Percentiles rank a stretch among this genome's conserved stretches.
Evolutionary conservation across 23 tunicate genomes (phyloP).

Genomic region (Halocynthia roretzi): DNA sequence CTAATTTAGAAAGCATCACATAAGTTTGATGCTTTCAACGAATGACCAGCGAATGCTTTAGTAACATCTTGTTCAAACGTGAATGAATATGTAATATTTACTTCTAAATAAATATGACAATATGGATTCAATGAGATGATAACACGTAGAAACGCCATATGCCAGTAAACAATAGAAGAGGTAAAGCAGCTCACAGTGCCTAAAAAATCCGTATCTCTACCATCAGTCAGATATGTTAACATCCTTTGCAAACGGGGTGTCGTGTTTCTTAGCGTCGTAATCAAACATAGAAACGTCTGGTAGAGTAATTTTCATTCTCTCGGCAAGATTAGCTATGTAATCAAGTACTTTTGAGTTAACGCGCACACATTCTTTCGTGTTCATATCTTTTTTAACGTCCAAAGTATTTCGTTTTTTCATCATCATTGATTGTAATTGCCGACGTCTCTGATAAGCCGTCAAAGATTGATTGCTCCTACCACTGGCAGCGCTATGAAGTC

Average conservation of each 20-base stretch:
- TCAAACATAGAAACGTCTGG: slow-evolving; percentile 52
- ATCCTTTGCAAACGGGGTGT: slow-evolving; percentile 65
- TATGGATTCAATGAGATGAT: too few relatives aligned
- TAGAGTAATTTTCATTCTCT: slow-evolving; percentile 52
- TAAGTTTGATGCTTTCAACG: too few relatives aligned
- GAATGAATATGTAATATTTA: too few relatives aligned
- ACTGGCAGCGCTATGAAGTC: slow-evolving; percentile 65
- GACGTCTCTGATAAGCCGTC: slow-evolving; percentile 57
- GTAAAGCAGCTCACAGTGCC: not conserved
- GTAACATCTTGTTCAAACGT: too few relatives aligned
- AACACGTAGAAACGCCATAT: too few relatives aligned
- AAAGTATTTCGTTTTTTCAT: slow-evolving; percentile 54
- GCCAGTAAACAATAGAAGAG: too few relatives aligned
- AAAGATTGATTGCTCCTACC: slow-evolving; percentile 60
- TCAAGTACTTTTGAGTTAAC: slow-evolving; percentile 38
- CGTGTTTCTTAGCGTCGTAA: slow-evolving; percentile 32
- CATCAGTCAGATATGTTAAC: slow-evolving; percentile 41
- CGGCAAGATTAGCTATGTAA: slow-evolving; percentile 32
- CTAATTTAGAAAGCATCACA: too few relatives aligned
- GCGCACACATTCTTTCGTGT: slow-evolving; percentile 34
- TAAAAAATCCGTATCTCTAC: not conserved
- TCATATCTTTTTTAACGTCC: slow-evolving; percentile 44
- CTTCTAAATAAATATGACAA: too few relatives aligned
- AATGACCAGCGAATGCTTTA: too few relatives aligned
- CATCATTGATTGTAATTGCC: slow-evolving; percentile 50